Conservation (phyloP, 2,797 vertebrate genomes). For the Channa striata region DNA sequence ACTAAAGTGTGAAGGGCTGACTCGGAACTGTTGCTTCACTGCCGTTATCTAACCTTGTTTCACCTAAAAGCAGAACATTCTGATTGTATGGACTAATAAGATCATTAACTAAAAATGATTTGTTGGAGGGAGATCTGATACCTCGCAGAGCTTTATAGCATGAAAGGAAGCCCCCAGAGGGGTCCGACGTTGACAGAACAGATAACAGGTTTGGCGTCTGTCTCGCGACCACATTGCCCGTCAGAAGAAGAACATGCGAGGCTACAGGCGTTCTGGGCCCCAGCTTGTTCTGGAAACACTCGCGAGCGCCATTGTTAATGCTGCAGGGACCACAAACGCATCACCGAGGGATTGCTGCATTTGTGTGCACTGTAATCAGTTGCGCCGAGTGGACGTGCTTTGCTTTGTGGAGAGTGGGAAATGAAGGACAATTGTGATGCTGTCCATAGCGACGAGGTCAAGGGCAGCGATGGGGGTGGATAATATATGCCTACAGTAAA, state of each 20-base stretch:
- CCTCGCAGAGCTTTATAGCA: conserved; percentile 49
- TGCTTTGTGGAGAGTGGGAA: conserved; percentile 1
- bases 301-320: conserved; percentile 3
- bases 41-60: conserved; percentile 29
- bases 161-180: conserved; percentile 55
- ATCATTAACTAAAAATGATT: conserved; percentile 56
- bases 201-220: conserved; percentile 47
- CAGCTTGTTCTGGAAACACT: conserved; percentile 5
- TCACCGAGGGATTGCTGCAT: background rate
- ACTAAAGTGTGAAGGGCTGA: conserved; percentile 18
- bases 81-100: conserved; percentile 34
- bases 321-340: conserved; percentile 3
- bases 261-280: conserved; percentile 2
- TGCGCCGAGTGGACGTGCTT: background rate
- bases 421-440: conserved; percentile 12
- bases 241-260: conserved; percentile 7
- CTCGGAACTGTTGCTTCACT: conserved; percentile 1
- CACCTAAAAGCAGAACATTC: conserved; percentile 43
- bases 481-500: conserved; percentile 22
- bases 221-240: conserved; percentile 18
- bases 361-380: background rate
- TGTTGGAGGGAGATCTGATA: conserved; percentile 39
- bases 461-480: conserved; percentile 15
- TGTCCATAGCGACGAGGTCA: conserved; percentile 10
- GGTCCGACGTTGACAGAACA: conserved; percentile 42